These are phyloP conservation scores for Rhabditoides inermis DNA, from an alignment of 2,888 invertebrate species.

Conservation along the genomic window DNA sequence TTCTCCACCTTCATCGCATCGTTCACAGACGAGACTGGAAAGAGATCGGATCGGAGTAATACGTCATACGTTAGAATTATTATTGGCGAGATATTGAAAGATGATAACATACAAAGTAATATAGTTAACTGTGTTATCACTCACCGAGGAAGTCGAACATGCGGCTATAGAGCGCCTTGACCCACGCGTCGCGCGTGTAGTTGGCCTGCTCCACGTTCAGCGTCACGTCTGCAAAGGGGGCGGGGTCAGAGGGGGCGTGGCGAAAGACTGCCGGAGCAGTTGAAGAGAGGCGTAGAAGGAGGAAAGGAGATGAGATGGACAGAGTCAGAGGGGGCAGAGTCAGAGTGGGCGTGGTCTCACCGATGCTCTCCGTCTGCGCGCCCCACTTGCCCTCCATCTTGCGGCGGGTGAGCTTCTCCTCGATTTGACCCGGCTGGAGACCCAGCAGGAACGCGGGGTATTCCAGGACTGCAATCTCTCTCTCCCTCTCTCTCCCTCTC, in stretches of 20 bases:
- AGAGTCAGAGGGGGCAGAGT: too few species aligned
- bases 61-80: background rate
- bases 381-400: conserved; percentile 64
- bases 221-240: too few species aligned
- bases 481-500: too few species aligned
- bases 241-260: too few species aligned
- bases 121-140: background rate
- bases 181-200: conserved; percentile 63
- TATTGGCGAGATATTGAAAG: background rate
- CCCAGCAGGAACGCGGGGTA: conserved; percentile 63
- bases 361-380: conserved; percentile 62
- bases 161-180: conserved; percentile 63
- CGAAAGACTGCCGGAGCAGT: too few species aligned
- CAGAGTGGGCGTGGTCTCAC: too few species aligned
- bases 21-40: conserved; percentile 60
- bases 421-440: conserved; percentile 59
- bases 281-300: too few species aligned
- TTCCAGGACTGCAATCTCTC: conserved; percentile 62
- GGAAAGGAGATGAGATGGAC: too few species aligned
- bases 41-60: background rate
- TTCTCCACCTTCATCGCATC: conserved; percentile 60
- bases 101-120: background rate
- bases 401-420: conserved; percentile 61
- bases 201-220: conserved; percentile 64
- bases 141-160: conserved; percentile 63